A percentile compares a stretch with the other conserved stretches of the same genome.
These are phyloP conservation scores for Bos indicus DNA, from an alignment of 2,113 vertebrate species.

Conservation along the genomic window DNA sequence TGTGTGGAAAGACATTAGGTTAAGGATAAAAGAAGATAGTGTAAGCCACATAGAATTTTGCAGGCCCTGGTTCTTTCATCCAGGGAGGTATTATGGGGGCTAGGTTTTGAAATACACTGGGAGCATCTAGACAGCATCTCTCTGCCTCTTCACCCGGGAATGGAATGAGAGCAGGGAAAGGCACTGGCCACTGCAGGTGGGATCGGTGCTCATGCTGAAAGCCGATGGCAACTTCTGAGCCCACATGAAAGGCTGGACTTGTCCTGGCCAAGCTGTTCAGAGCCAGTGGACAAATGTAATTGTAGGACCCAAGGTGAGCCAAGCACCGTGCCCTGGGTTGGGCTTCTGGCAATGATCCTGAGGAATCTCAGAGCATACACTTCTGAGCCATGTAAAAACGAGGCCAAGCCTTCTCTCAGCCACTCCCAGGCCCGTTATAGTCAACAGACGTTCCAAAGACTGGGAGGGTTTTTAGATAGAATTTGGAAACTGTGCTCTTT, in stretches of 20 bases:
- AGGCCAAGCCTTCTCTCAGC: background rate
- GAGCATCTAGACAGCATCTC: background rate
- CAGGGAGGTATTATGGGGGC: too few species aligned
- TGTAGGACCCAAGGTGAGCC: background rate
- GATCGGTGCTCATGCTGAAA: background rate
- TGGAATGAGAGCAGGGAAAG: background rate
- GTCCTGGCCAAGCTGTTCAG: background rate
- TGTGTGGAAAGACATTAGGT: background rate
- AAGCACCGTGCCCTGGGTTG: background rate
- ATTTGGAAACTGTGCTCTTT: background rate
- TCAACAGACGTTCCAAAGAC: background rate
- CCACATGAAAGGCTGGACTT: background rate
- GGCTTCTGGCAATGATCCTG: background rate
- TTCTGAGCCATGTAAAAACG: background rate
- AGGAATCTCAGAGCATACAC: background rate
- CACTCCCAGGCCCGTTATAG: background rate
- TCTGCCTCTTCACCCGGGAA: background rate
- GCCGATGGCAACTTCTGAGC: background rate
- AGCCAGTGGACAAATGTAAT: background rate
- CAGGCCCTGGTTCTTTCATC: background rate
- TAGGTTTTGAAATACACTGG: background rate
- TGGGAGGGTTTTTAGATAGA: background rate
- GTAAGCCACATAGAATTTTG: background rate
- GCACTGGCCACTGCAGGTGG: rapidly evolving
- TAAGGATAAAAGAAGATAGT: background rate